Base-by-base conservation (phyloP, 2,797 vertebrate species). In the Allobates femoralis region DNA sequence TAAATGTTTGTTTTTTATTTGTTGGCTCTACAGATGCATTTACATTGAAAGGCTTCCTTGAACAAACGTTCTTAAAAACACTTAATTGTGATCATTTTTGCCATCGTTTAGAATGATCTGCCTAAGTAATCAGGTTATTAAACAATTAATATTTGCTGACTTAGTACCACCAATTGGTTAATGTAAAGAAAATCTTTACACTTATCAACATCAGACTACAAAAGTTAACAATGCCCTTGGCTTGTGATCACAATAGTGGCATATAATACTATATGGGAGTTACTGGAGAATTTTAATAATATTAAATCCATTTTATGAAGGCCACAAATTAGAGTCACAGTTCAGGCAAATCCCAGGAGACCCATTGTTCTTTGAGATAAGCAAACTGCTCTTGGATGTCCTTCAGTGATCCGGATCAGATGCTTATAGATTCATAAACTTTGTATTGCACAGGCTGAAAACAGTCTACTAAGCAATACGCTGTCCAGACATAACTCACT, bases 341-440 rank as follows among this genome's bases (percentile, higher is more conserved):
- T 69, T 58, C 66, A 85, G 53, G 32, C 16, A 46, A 41, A 51
- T 74, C 75, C 85, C 85, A 30, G 41, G 85, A 85, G 80, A 80
- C 64, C 81, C 83, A 84, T 87, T 87, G 75, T 84, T 60, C 86
- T 84, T 73, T 79, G 81, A 87, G 64, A 84, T 87, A 55, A 83
- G 75, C 64, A 84, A 79, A 84, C 64, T 74, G 75, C 55, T 87
- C 86, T 87, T 87, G 86, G 75, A 84, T 87, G 86, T 83, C 86
- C 86, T 87, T 87, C 86, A 87, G 74, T 69, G 66, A 84, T 87
- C 64, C 64, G 18, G 55, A 84, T 87, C 75, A 67, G 60, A 86
- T 86, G 79, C 85, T 86, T 82, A 83, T 76, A 81, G 85, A 86
- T 82, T 86, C 79, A 84, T 87, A 87, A 84, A 84, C 81, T 66